Evolutionary conservation across 2,888 invertebrate species (phyloP).

Genomic region (Petrolisthes cinctipes): DNA sequence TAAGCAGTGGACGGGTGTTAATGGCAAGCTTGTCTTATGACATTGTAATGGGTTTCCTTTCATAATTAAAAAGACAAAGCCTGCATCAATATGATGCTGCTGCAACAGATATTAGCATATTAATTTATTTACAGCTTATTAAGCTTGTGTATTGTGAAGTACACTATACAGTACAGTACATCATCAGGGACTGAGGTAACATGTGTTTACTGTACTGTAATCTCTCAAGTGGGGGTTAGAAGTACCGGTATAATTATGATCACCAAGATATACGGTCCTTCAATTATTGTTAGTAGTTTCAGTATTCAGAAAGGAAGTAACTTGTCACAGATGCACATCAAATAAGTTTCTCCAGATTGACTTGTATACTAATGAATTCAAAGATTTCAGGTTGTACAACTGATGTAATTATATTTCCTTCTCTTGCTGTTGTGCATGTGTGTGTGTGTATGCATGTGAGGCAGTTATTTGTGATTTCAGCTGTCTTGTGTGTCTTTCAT

Average conservation of each 20-base stretch:
- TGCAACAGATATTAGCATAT: background rate
- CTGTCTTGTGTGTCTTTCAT: conserved; percentile 52
- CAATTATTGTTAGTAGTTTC: background rate
- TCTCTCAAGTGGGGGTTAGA: background rate
- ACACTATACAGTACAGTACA: background rate
- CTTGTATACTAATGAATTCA: conserved; percentile 21
- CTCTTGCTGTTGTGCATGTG: conserved; percentile 45
- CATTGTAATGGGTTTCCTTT: background rate
- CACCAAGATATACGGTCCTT: background rate
- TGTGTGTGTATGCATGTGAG: conserved; percentile 45
- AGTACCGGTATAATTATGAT: too few species aligned
- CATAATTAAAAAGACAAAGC: background rate
- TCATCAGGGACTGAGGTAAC: conserved; percentile 28
- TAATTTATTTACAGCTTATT: background rate
- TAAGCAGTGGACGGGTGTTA: background rate
- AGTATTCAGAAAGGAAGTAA: conserved; percentile 16
- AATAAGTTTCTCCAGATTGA: background rate
- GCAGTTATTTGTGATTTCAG: conserved; percentile 33
- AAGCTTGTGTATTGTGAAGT: conserved; percentile 21
- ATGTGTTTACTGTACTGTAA: background rate
- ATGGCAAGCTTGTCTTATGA: conserved; percentile 8
- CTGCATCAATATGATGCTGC: background rate
- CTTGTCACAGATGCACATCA: conserved; percentile 2
- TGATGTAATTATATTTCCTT: conserved; percentile 28
- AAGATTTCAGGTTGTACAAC: background rate